Evolutionary conservation across 2,797 vertebrate genomes (phyloP).

Genomic region (Acomys russatus): DNA sequence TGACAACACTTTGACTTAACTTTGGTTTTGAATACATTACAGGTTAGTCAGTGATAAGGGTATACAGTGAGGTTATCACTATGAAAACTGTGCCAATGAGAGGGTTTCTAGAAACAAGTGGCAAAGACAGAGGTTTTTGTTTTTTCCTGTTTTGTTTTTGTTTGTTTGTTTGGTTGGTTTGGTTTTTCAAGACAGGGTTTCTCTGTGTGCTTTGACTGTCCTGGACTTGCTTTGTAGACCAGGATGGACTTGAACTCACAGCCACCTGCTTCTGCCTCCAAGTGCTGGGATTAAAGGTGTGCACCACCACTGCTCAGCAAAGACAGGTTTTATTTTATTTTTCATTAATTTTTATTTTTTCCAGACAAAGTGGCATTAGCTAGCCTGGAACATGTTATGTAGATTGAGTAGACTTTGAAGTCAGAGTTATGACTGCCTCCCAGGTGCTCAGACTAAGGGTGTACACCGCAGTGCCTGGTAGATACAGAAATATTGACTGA

Average conservation of each 20-base stretch:
- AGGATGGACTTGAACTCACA: too few relatives aligned
- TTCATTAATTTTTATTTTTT: not conserved
- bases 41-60: constrained; percentile 82
- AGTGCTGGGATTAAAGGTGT: too few relatives aligned
- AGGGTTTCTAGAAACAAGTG: constrained; percentile 49
- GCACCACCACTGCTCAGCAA: too few relatives aligned
- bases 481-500: not conserved
- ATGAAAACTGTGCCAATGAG: not conserved
- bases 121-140: not conserved
- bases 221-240: too few relatives aligned
- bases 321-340: not conserved
- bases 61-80: constrained; percentile 47
- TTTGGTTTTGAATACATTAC: constrained; percentile 81
- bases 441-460: not conserved
- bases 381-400: not conserved
- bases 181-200: too few relatives aligned
- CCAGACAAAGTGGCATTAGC: not conserved
- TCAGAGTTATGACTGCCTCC: not conserved
- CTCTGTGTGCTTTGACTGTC: too few relatives aligned
- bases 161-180: too few relatives aligned
- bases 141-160: not conserved
- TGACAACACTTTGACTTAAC: constrained; percentile 78
- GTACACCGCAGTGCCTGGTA: not conserved
- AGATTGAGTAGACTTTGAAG: not conserved
- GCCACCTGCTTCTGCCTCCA: too few relatives aligned